Evolutionary conservation across 1,140 invertebrate genomes (phyloP).

Genomic region (Drosophila tropicalis): DNA sequence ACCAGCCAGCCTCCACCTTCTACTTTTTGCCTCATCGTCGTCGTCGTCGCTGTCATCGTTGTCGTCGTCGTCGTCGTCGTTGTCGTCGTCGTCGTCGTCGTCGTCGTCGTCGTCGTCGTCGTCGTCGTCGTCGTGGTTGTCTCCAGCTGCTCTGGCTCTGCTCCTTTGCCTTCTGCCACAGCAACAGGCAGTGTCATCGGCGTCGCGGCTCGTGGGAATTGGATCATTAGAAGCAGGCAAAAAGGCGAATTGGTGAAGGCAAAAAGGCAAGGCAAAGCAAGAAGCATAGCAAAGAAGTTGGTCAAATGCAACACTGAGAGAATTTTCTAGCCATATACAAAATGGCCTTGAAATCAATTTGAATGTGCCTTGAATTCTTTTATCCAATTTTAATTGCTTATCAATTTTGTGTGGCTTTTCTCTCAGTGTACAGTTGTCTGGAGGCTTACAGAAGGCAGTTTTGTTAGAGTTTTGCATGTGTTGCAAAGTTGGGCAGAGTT

Average conservation of each 20-base stretch:
- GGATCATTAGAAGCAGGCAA: conserved; percentile 79
- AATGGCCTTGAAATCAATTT: conserved; percentile 1
- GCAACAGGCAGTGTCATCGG: conserved; percentile 75
- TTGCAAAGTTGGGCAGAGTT: conserved; percentile 58
- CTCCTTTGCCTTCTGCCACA: conserved; percentile 53
- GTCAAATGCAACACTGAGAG: conserved; percentile 58
- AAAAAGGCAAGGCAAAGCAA: conserved; percentile 29
- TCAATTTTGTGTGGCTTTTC: not conserved
- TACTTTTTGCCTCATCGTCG: conserved; percentile 62
- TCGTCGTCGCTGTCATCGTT: conserved; percentile 9
- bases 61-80: not conserved
- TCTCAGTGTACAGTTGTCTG: conserved; percentile 27
- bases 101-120: conserved; percentile 1
- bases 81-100: conserved; percentile 12
- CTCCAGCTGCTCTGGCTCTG: conserved; percentile 50
- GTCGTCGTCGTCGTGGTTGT: conserved; percentile 21
- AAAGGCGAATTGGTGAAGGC: conserved; percentile 40
- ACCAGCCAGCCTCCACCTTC: conserved; percentile 71
- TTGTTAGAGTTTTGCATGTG: conserved; percentile 64
- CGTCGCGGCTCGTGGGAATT: conserved; percentile 78
- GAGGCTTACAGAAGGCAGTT: conserved; percentile 40
- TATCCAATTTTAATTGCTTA: not conserved
- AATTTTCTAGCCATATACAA: not conserved
- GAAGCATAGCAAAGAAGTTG: conserved; percentile 63
- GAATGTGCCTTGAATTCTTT: not conserved